Conservation (phyloP, 2,888 invertebrate species). For the Tipula helvola region DNA sequence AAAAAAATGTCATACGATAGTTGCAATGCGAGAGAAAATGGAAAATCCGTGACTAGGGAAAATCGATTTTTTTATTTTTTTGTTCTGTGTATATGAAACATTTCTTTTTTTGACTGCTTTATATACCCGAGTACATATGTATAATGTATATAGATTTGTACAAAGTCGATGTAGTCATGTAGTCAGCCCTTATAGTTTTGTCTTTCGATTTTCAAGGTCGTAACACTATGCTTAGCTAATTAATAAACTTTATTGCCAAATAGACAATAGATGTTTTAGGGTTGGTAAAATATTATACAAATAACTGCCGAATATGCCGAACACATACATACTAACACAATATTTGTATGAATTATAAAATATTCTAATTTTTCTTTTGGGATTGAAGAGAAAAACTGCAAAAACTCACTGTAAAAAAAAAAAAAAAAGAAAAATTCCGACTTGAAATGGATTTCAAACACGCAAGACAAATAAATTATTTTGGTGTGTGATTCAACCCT, state of each 20-base stretch:
- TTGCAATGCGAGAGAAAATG: neutral
- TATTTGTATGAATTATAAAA: neutral
- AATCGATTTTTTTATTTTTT: neutral
- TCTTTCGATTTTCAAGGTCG: neutral
- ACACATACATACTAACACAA: neutral
- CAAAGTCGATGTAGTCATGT: neutral
- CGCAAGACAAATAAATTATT: neutral
- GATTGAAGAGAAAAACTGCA: neutral
- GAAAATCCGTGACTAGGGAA: neutral
- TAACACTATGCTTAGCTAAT: neutral
- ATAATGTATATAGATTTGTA: neutral
- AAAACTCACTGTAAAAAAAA: neutral
- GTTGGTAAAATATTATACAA: neutral
- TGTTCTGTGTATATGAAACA: neutral
- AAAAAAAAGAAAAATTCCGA: neutral
- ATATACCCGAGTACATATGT: neutral
- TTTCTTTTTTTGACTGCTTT: neutral
- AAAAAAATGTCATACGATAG: neutral
- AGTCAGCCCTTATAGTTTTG: neutral
- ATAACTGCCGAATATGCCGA: neutral
- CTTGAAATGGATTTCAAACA: neutral
- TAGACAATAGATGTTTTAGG: neutral
- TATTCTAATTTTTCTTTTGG: neutral
- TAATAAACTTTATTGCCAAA: neutral
- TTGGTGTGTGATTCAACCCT: neutral